A percentile compares a stretch with the other conserved stretches of the same genome.
These are phyloP conservation scores for Hypomecis punctinalis DNA, from an alignment of 2,888 invertebrate species.

Conservation along the genomic window DNA sequence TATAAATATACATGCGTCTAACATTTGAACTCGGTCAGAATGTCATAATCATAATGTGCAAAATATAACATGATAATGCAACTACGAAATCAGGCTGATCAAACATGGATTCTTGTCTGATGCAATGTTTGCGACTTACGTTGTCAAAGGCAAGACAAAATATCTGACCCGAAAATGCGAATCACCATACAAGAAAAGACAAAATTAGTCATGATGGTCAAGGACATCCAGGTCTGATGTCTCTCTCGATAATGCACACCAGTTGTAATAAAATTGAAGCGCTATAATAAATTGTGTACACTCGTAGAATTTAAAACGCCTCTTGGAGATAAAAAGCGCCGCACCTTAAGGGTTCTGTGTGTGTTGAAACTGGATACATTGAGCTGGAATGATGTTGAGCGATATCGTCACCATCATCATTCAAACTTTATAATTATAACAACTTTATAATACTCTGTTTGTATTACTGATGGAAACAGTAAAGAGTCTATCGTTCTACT, in stretches of 20 bases:
- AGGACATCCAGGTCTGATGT: constrained; percentile 13
- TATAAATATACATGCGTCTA: constrained; percentile 1
- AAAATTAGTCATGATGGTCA: constrained; percentile 17
- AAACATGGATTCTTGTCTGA: constrained; percentile 8
- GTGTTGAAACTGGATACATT: neutral
- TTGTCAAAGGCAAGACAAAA: constrained; percentile 2
- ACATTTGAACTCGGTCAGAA: constrained; percentile 18
- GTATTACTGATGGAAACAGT: too few species aligned
- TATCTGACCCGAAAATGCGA: constrained; percentile 4
- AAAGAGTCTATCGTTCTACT: too few species aligned
- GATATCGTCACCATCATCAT: too few species aligned
- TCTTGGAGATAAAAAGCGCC: constrained; percentile 1
- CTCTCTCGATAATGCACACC: constrained; percentile 7
- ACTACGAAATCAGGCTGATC: constrained; percentile 8
- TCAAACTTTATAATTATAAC: too few species aligned
- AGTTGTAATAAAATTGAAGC: constrained; percentile 5
- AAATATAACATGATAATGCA: constrained; percentile 18
- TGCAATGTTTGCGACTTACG: constrained; percentile 3
- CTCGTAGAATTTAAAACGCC: constrained; percentile 14
- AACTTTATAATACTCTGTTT: too few species aligned
- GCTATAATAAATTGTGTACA: neutral
- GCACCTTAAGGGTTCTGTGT: neutral
- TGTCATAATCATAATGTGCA: constrained; percentile 17
- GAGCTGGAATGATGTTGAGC: neutral
- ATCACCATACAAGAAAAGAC: constrained; percentile 2